Conservation (phyloP, 1,140 invertebrate genomes). For the Zelostemma sp. region DNA sequence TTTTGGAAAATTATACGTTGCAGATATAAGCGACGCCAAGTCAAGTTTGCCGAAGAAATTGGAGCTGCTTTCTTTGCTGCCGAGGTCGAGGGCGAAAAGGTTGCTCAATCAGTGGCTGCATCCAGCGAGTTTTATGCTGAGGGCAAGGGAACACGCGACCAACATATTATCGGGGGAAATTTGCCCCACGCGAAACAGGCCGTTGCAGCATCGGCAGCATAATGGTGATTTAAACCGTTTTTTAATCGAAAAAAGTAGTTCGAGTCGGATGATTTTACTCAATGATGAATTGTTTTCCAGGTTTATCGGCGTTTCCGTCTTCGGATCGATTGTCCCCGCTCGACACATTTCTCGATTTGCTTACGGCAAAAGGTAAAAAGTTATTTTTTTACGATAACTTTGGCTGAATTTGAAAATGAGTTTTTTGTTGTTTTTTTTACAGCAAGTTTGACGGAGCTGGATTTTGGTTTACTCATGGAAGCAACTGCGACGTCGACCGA, state of each 20-base stretch:
- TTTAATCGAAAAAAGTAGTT: too few relatives aligned
- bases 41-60: conserved; percentile 77
- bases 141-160: conserved; percentile 83
- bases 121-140: conserved; percentile 81
- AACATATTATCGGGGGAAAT: conserved; percentile 80
- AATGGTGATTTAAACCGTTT: conserved; percentile 53
- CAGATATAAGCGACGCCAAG: conserved; percentile 79
- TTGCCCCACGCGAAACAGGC: conserved; percentile 62
- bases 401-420: too few relatives aligned
- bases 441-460: conserved; percentile 83
- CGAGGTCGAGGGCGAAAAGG: conserved; percentile 80
- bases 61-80: conserved; percentile 79
- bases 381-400: too few relatives aligned
- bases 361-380: conserved; percentile 82
- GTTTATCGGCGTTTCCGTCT: conserved; percentile 78
- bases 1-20: conserved; percentile 22
- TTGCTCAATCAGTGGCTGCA: conserved; percentile 83
- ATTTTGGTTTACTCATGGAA: conserved; percentile 85
- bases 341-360: conserved; percentile 85
- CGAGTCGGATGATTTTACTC: too few relatives aligned
- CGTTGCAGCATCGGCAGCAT: conserved; percentile 61
- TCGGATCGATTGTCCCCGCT: conserved; percentile 82
- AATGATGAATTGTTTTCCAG: conserved; percentile 66
- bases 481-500: conserved; percentile 78
- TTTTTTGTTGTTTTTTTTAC: conserved; percentile 55